A percentile compares a stretch with the other conserved stretches of the same genome.
Evolutionary conservation across 2,113 vertebrate genomes (phyloP).

Genomic region (Forbesichthys agassizii): DNA sequence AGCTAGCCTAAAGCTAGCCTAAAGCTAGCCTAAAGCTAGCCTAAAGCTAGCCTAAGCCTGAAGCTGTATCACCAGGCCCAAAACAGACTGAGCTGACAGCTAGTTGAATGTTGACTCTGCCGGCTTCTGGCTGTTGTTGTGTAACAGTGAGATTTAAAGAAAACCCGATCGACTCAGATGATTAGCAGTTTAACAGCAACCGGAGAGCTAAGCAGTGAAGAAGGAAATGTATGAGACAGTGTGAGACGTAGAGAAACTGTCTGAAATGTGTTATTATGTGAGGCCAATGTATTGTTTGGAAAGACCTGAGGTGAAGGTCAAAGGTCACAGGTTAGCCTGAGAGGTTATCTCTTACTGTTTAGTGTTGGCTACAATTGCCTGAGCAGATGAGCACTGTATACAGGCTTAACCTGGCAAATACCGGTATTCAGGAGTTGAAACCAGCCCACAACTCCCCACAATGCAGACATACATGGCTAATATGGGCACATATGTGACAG

Average conservation of each 20-base stretch:
- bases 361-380: constrained; percentile 50
- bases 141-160: constrained; percentile 47
- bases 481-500: background rate
- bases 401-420: constrained; percentile 37
- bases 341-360: constrained; percentile 66
- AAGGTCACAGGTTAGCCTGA: constrained; percentile 53
- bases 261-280: constrained; percentile 39
- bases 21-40: background rate
- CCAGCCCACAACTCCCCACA: constrained; percentile 5
- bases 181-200: constrained; percentile 55
- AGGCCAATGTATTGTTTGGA: constrained; percentile 67
- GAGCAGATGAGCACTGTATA: constrained; percentile 33
- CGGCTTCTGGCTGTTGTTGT: constrained; percentile 44
- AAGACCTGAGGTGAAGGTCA: constrained; percentile 56
- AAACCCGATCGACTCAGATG: constrained; percentile 45
- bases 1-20: too few species aligned
- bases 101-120: constrained; percentile 24
- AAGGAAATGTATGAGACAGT: constrained; percentile 31
- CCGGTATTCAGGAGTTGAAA: constrained; percentile 45
- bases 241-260: constrained; percentile 25
- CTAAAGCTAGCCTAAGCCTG: too few species aligned
- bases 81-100: constrained; percentile 20
- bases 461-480: constrained; percentile 2
- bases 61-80: background rate
- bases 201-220: constrained; percentile 28